These are phyloP conservation scores for Hyposoter didymator DNA, from an alignment of 2,888 invertebrate species.

Conservation along the genomic window DNA sequence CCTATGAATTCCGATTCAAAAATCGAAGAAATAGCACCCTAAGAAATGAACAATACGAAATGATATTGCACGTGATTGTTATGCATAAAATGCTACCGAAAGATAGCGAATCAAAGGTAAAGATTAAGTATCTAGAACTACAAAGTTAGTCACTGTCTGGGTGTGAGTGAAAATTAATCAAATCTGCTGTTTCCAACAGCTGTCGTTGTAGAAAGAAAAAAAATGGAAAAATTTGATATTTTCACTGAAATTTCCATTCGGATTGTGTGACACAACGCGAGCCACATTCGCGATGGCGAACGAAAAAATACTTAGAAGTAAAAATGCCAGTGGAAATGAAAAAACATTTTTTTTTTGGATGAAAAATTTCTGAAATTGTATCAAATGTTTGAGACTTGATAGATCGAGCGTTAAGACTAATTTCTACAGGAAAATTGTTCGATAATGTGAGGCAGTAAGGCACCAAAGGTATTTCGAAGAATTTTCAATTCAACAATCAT, in stretches of 20 bases:
- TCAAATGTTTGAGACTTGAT: neutral
- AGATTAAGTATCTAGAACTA: constrained; percentile 40
- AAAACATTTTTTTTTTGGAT: neutral
- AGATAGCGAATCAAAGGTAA: constrained; percentile 2
- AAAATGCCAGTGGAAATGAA: neutral
- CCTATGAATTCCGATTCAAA: neutral
- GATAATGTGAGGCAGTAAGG: constrained; percentile 54
- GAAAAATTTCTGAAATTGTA: neutral
- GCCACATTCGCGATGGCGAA: neutral
- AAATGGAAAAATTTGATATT: neutral
- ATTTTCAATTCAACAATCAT: constrained; percentile 35
- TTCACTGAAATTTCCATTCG: neutral
- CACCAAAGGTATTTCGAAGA: constrained; percentile 59
- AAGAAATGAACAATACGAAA: constrained; percentile 46
- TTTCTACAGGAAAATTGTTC: neutral
- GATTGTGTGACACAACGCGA: neutral
- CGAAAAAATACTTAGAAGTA: neutral
- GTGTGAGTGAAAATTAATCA: constrained; percentile 43
- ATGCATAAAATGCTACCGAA: constrained; percentile 25
- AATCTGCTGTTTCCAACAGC: constrained; percentile 23
- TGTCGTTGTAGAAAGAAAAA: neutral
- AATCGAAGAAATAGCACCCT: constrained; percentile 50
- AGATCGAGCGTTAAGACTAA: neutral
- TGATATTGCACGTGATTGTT: constrained; percentile 39
- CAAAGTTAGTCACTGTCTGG: constrained; percentile 48